Evolutionary conservation across 2,888 invertebrate species (phyloP), one percentile per base, ranked within the genome.

Genomic region (Euclidia mi): DNA sequence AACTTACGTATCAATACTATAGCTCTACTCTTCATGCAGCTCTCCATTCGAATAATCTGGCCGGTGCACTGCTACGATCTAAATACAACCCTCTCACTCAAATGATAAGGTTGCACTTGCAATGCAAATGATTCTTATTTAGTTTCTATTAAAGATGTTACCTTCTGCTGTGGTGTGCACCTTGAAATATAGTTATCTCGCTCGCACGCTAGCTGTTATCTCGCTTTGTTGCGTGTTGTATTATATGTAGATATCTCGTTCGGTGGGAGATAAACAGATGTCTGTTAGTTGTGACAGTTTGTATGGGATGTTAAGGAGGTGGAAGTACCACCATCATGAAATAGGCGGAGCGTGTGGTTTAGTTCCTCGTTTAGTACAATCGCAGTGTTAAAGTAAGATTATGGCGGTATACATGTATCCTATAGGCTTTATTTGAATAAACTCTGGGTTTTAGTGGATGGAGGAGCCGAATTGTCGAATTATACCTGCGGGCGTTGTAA

Each of bases 211-310:
- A 78, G 65, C 69, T 75, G 81, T 82, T 87, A 85, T 94, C 94
- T 89, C 91, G 83, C 80, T 94, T 91, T 81, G 89, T 76, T 91
- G 80, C 90, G 89, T 82, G 83, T 86, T 78, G 78, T 83, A 82
- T 84, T 92, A 88, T 87, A 91, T 92, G 88, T 91, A 91, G 93
- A 89, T 94, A 94, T 94, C 93, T 91, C 94, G 80, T 90, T 92
- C 88, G 71, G 76, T 68, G 67, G 75, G 91, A 93, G 92, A 93
- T 94, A 91, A 92, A 83, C 85, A 87, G 90, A 90, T 89, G 86
- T 92, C 79, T 85, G 89, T 84, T 84, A 82, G 87, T 84, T 79
- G 85, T 88, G 85, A 86, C 84, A 86, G 79, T 84, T 83, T 77
- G 74, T 81, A 79, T 83, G 81, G 82, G 85, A 85, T 85, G 81